Base-by-base conservation (phyloP, 2,113 vertebrate genomes). In the Scomber colias region DNA sequence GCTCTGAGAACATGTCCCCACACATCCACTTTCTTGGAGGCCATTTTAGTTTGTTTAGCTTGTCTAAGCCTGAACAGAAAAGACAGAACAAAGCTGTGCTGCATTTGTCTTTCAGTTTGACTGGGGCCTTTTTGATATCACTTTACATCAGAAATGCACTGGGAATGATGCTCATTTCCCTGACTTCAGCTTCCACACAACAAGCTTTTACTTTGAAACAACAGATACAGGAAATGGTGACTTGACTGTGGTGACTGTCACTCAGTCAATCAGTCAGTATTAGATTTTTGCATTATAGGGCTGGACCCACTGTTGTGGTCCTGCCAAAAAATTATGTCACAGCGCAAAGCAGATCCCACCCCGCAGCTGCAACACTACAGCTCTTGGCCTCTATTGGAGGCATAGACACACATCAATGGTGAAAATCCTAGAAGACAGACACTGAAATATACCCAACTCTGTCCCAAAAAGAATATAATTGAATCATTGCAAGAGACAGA, bases 1-100 rank as follows among this genome's bases (percentile, higher is more conserved):
- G 2, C 54, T 57, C 68, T 78, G 75, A 78, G 59, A 85, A 92
- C 90, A 87, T 87, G 90, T 88, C 89, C 49, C 63, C 67, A 66
- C 91, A 81, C 54, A 91, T 89, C 71, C 60, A 72, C 59, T 51
- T 76, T 83, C 48, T 57, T 46, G 27, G 87, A 86, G 81, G 71
- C 77, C 87, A 77, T 85, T 82, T 78, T 84, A 66, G 30, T 63
- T 54, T 35, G 48, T 71, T 84, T 50, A 73, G 63, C 78, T 81
- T 80, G 78, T 85, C 77, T 66, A 55, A 81, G 74, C 77, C 71
- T 55, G 76, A 86, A 65, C 11, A 8, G 11, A 40, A n/a, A 51
- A 71, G 50, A 67, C 71, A 17, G 60, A 24, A 31, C 55, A 66
- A 87, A 77, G 48, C 74, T 82, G 55, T 13, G 54, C 64, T 72